These are phyloP conservation scores for Mongoloraphidia duomilia DNA, from an alignment of 2,888 invertebrate genomes.

Conservation along the genomic window DNA sequence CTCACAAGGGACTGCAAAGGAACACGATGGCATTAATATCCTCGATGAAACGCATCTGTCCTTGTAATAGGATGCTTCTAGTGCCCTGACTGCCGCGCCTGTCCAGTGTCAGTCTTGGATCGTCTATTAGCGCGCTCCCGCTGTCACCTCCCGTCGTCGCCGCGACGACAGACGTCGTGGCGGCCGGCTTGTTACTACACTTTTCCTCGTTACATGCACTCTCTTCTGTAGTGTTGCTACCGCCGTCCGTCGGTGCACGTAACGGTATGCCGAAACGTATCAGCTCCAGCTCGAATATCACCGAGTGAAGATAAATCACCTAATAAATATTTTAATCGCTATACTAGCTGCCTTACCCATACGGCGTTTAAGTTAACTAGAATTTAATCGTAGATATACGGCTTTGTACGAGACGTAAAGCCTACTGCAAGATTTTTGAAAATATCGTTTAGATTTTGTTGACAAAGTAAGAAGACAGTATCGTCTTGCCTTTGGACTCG, in stretches of 20 bases:
- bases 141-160: constrained; percentile 7
- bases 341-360: too few species aligned
- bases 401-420: too few species aligned
- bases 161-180: constrained; percentile 10
- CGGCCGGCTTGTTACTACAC: constrained; percentile 9
- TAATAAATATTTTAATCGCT: constrained; percentile 29
- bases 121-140: background rate
- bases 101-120: constrained; percentile 24
- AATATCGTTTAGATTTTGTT: too few species aligned
- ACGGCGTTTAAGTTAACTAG: too few species aligned
- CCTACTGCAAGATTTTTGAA: too few species aligned
- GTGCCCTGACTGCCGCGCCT: constrained; percentile 50
- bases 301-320: constrained; percentile 65
- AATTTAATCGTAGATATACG: too few species aligned
- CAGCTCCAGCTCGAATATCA: constrained; percentile 74
- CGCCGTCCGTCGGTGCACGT: constrained; percentile 11
- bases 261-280: constrained; percentile 22
- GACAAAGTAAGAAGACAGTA: too few species aligned
- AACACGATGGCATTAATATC: constrained; percentile 73
- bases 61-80: constrained; percentile 62
- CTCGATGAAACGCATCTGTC: constrained; percentile 70
- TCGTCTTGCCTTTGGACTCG: too few species aligned
- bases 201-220: background rate
- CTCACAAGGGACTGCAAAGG: constrained; percentile 78
- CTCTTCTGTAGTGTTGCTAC: background rate